phyloP scores from a whole-genome alignment of 2,888 invertebrate genomes.

The Muschampia plurimacula region DNA sequence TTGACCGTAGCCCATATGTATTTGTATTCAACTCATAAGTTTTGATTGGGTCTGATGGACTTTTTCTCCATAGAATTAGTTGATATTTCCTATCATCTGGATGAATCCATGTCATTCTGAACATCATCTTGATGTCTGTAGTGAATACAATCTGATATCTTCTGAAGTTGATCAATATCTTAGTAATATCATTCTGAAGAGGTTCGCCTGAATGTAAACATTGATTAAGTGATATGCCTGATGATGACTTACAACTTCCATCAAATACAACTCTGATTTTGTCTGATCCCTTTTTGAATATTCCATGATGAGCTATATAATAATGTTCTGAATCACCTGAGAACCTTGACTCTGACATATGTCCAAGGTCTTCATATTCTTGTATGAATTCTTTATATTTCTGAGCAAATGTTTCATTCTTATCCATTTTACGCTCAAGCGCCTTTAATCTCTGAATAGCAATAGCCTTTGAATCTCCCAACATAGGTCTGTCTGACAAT shows the following conservation, averaged over 20 bases:
- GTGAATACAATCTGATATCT: constrained; percentile 33
- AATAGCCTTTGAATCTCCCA: constrained; percentile 1
- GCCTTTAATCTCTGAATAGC: constrained; percentile 19
- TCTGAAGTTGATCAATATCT: constrained; percentile 33
- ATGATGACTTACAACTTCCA: constrained; percentile 28
- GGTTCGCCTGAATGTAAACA: constrained; percentile 35
- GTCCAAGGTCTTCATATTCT: constrained; percentile 22
- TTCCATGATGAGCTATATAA: constrained; percentile 16
- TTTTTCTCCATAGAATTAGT: constrained; percentile 24
- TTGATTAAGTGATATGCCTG: constrained; percentile 35
- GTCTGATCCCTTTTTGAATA: constrained; percentile 15
- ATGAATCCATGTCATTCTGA: constrained; percentile 30
- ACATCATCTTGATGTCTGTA: constrained; percentile 36
- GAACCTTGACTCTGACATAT: constrained; percentile 9
- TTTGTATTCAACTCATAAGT: constrained; percentile 14
- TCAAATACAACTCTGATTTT: constrained; percentile 39
- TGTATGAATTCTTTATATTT: constrained; percentile 18
- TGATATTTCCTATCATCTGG: constrained; percentile 32
- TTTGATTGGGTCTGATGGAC: constrained; percentile 10
- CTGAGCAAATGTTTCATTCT: constrained; percentile 9
- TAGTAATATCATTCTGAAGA: constrained; percentile 32
- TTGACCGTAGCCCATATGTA: constrained; percentile 12
- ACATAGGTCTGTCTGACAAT: constrained; percentile 11
- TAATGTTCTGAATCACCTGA: constrained; percentile 12
- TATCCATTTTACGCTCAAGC: constrained; percentile 18